These are phyloP conservation scores for Onychorhynchus coronatus DNA, from an alignment of 2,113 vertebrate genomes.

Conservation along the genomic window DNA sequence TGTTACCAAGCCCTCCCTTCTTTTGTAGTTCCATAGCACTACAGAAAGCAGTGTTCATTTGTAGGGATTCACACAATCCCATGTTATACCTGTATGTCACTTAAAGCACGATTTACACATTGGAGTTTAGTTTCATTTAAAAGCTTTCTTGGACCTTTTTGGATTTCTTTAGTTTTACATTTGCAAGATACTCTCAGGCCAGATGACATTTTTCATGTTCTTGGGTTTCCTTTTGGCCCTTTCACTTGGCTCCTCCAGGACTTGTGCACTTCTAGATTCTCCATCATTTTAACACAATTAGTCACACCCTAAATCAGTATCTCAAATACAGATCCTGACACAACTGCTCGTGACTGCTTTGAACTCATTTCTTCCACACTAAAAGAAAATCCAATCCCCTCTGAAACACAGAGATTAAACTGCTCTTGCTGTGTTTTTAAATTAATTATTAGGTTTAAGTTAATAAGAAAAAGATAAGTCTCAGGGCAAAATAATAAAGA, in stretches of 20 bases:
- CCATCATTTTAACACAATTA: background rate
- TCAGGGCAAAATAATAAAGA: constrained; percentile 39
- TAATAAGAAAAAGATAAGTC: constrained; percentile 3
- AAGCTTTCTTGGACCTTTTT: background rate
- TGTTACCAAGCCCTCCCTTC: background rate
- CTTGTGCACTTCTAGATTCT: background rate
- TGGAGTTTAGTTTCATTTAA: background rate
- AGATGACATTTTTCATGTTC: background rate
- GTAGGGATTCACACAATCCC: background rate
- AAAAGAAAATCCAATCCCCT: background rate
- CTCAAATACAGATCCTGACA: background rate
- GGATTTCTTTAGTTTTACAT: background rate
- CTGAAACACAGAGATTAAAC: background rate
- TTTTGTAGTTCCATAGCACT: background rate
- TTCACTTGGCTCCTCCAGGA: background rate
- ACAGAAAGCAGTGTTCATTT: background rate
- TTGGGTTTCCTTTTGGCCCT: background rate
- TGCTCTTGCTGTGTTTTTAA: background rate
- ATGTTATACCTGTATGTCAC: background rate
- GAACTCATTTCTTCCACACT: background rate
- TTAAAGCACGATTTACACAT: background rate
- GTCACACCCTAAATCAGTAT: background rate
- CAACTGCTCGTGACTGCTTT: background rate
- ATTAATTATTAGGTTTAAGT: background rate
- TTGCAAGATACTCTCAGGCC: background rate